Evolutionary conservation across 2,888 invertebrate genomes (phyloP), one percentile per base, ranked within the genome.

Genomic region (Aphelenchoides bicaudatus): DNA sequence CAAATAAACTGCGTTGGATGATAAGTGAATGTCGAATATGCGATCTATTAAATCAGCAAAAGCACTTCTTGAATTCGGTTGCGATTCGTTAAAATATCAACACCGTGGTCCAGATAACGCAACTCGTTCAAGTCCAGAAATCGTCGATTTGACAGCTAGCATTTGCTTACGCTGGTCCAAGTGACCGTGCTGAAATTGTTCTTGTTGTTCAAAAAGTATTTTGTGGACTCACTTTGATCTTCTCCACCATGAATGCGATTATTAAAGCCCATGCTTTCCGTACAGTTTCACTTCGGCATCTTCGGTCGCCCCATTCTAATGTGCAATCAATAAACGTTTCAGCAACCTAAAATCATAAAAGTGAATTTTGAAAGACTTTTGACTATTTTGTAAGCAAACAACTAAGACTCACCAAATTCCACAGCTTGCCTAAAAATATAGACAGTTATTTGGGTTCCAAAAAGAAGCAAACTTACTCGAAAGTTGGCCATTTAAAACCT

Each of bases 271-370:
- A 78, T 2, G 74, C 78, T 37, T 62, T 65, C 1, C 60, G 37
- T 16, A 62, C 43, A 10, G 62, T 63, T 23, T 58, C 56, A 68
- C 38, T 38, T 8, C 74, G 67, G 54, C 72, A 72, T 49, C 76
- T 62, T 31, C 71, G 59, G 49, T 78, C 78, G n/a, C 78, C 78
- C 78, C 78, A 78, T 56, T 78, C 78, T 25, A 78, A 59, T 16
- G 52, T 51, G 37, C 52, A 51, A 16, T 51, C 52, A 29, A 51
- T 51, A n/a, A 51, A 30, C 23, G 52, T 51, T 34, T 59, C 59
- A 13, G 30, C 43, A 2, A 65, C n/a, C n/a, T n/a, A n/a, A n/a
- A n/a, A 19, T 49, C 19, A 16, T 49, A 31, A 19, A 6, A 34
- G 13, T 13, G 27, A 13, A 13, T 13, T 1, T 39, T 4, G 23